A percentile compares a stretch with the other conserved stretches of the same genome.
Conservation (phyloP, 2,797 vertebrate species). For the Mionectes olivaceus region DNA sequence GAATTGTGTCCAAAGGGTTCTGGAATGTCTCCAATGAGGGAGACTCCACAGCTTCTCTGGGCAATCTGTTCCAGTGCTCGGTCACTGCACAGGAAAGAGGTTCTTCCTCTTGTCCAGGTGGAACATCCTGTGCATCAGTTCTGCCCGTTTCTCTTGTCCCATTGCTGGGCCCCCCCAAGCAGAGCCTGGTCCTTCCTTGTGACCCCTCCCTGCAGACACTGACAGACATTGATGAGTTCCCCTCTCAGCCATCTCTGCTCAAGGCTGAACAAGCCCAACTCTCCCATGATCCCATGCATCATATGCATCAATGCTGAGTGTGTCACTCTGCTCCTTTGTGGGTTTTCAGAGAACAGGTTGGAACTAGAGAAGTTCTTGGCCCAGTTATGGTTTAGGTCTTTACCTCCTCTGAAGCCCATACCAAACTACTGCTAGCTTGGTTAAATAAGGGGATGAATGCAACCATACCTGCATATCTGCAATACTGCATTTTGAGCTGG, state of each 20-base stretch:
- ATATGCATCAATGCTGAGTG: not conserved
- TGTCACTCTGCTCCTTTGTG: not conserved
- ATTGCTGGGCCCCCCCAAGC: rapidly evolving
- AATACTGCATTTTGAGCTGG: not conserved
- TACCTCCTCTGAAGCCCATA: not conserved
- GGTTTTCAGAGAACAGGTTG: not conserved
- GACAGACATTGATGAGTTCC: no score
- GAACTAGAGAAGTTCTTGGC: not conserved
- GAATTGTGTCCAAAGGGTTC: not conserved
- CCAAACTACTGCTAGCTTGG: not conserved
- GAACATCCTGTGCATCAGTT: not conserved
- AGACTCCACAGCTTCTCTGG: not conserved
- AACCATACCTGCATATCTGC: no score
- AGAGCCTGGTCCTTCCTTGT: not conserved
- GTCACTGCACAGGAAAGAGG: not conserved
- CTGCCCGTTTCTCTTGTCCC: not conserved
- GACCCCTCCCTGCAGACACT: not conserved
- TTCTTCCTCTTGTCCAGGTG: not conserved
- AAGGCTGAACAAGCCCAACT: not conserved
- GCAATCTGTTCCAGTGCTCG: not conserved
- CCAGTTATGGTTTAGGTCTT: not conserved
- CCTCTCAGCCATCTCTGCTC: not conserved
- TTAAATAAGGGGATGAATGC: rapidly evolving
- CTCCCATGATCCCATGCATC: not conserved
- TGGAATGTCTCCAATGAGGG: not conserved